Evolutionary conservation across 92 coral and sea anemone species (phyloP).

Genomic region (Diadumene lineata): DNA sequence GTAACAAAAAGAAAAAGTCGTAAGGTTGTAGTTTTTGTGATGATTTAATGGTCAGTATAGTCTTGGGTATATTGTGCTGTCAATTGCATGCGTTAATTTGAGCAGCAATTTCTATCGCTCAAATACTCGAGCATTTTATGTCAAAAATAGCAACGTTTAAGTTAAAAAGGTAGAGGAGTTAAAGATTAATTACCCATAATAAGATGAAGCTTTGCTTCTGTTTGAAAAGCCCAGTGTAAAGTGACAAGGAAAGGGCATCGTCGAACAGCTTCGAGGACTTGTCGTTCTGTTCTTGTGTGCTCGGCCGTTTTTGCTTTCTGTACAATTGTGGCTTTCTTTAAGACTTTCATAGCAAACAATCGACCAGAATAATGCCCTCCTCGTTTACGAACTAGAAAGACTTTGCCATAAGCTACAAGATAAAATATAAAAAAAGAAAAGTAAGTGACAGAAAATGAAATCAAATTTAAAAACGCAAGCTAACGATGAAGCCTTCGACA

Average conservation of each 20-base stretch:
- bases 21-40: neutral
- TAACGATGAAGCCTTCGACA: neutral
- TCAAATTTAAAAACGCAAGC: neutral
- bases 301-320: conserved; percentile 99
- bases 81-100: neutral
- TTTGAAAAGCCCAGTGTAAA: conserved; percentile 99
- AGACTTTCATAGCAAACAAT: conserved; percentile 96
- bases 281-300: conserved; percentile 96
- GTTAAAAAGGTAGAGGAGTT: neutral
- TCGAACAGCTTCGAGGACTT: conserved; percentile 96
- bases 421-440: neutral
- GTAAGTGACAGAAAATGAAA: conserved; percentile 7
- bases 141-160: neutral
- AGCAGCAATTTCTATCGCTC: neutral
- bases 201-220: conserved; percentile 94
- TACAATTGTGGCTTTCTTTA: conserved; percentile 96
- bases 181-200: conserved; percentile 75
- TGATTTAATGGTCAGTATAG: neutral
- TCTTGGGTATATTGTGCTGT: conserved; percentile 4
- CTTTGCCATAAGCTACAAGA: conserved; percentile 95
- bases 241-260: conserved; percentile 97
- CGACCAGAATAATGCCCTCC: conserved; percentile 88
- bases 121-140: neutral
- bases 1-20: conserved; percentile 16
- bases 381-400: conserved; percentile 92